These are phyloP conservation scores for Cancer borealis DNA, from an alignment of 2,888 invertebrate species.

Conservation along the genomic window DNA sequence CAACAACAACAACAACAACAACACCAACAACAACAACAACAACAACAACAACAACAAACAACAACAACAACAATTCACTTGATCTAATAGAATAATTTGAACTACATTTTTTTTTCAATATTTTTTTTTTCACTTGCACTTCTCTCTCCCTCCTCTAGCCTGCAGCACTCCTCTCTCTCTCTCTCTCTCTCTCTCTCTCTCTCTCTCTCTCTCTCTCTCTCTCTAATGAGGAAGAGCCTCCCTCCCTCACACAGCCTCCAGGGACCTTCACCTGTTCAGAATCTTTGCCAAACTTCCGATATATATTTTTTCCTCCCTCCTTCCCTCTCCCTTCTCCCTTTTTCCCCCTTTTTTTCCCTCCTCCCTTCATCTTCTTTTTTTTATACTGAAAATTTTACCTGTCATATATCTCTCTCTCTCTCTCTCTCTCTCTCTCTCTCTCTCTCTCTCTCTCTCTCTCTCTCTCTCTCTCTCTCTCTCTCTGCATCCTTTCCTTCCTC, in stretches of 20 bases:
- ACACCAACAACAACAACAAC: too few species aligned
- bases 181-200: conserved; percentile 11
- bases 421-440: neutral
- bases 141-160: neutral
- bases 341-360: neutral
- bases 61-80: neutral
- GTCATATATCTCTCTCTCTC: neutral
- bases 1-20: too few species aligned
- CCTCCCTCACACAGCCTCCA: neutral
- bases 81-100: neutral
- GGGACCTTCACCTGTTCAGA: neutral
- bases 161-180: neutral
- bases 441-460: neutral
- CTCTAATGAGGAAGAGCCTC: neutral
- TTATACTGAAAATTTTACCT: neutral
- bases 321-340: neutral
- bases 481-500: neutral
- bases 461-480: neutral
- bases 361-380: neutral
- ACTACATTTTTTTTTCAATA: neutral
- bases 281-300: neutral
- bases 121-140: neutral
- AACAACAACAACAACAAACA: neutral
- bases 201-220: conserved; percentile 1
- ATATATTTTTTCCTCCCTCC: neutral